Base-by-base conservation (phyloP, 2,113 vertebrate species). In the Stegostoma tigrinum region DNA sequence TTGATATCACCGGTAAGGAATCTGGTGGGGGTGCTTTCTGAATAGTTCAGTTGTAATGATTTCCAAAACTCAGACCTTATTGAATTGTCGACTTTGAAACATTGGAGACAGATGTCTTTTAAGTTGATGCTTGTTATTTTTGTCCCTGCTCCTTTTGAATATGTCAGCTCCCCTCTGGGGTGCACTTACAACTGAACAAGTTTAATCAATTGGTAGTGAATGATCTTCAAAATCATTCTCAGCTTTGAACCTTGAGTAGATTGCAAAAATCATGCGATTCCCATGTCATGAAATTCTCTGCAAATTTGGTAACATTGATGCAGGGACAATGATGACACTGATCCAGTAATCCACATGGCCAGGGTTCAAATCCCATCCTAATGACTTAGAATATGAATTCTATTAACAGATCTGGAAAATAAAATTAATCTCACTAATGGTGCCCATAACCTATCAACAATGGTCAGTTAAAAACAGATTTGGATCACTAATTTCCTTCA, bases 221-320 rank as follows among this genome's bases (percentile, higher is more conserved):
- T 75, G 98, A 98, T 2, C 99, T 99, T 96, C 99, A 99, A 99
- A 98, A 95, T 99, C 98, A 0, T 99, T 99, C 61, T 98, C 98
- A 64, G 98, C 98, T 27, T 98, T 99, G 96, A 98, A 99, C 96
- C 98, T 99, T 83, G 98, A 99, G 97, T 99, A 99, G 99, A 99
- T 99, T 96, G 96, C 98, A 87, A 99, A 98, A 96, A 98, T 98
- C 0, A 10, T 96, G 61, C 97, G 98, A 0, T 97, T 98, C 0
- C 91, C 1, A 97, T 98, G 89, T 96, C 97, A 0, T 97, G 99
- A 97, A 97, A 97, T 67, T 99, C 99, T 96, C 55, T 61, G 7
- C 55, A 61, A 61, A 12, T 61, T 61, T 61, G 55, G 98, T 99
- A 96, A 99, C 99, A 97, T 96, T 98, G 0, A 97, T 8, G 0